A percentile compares a stretch with the other conserved stretches of the same genome.
Evolutionary conservation across 2,797 vertebrate species (phyloP).

Genomic region (Microtus californicus): DNA sequence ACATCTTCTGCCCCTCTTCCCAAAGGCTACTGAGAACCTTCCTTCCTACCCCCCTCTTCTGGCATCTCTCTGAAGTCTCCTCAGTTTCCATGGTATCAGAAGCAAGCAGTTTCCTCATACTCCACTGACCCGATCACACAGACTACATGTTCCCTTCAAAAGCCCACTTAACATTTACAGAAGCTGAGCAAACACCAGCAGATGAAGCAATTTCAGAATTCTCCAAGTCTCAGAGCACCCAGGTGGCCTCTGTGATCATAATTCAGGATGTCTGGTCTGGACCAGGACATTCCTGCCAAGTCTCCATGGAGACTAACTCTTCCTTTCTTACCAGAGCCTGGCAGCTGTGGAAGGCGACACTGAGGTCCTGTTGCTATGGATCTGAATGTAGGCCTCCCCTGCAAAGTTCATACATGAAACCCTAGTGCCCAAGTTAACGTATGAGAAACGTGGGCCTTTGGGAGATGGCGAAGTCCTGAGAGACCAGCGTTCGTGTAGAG

Average conservation of each 20-base stretch:
- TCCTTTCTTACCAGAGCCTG: background rate
- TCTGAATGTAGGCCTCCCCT: background rate
- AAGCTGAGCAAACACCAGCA: conserved; percentile 57
- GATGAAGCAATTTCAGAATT: conserved; percentile 57
- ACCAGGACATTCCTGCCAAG: conserved; percentile 8
- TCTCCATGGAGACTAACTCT: conserved; percentile 60
- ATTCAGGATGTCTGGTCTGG: conserved; percentile 3
- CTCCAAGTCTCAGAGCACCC: conserved; percentile 19
- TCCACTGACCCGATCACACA: background rate
- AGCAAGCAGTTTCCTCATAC: background rate
- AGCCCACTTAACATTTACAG: conserved; percentile 58
- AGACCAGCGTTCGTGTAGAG: background rate
- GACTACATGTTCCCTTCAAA: background rate
- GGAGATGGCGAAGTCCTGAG: background rate
- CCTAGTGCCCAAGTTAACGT: background rate
- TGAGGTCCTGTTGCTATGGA: background rate
- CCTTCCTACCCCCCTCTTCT: background rate
- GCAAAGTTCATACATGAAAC: background rate
- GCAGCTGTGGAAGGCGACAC: background rate
- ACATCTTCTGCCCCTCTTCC: background rate
- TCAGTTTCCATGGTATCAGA: conserved; percentile 52
- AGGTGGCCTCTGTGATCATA: background rate
- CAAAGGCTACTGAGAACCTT: background rate
- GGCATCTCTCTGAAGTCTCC: background rate
- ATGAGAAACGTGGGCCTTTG: background rate